These are phyloP conservation scores for Nesometra sesokonis DNA, from an alignment of 35 echinoderm and acorn worm species.

Conservation along the genomic window DNA sequence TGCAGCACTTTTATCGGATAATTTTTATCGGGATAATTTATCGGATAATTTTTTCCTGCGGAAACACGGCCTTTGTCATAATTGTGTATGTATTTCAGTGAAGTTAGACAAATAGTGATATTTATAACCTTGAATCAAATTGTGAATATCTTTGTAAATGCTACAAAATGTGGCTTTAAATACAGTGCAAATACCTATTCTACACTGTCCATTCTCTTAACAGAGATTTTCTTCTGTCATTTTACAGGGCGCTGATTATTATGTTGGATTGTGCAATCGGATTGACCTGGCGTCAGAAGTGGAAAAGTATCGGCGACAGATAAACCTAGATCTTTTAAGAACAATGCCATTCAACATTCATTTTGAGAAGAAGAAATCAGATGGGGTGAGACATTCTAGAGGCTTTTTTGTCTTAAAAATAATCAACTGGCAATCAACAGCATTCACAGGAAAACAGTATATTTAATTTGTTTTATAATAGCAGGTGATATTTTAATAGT, in stretches of 20 bases:
- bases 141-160: neutral
- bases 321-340: constrained; percentile 67
- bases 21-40: too few relatives aligned
- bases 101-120: too few relatives aligned
- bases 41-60: too few relatives aligned
- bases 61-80: too few relatives aligned
- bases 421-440: too few relatives aligned
- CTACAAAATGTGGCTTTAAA: neutral
- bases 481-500: too few relatives aligned
- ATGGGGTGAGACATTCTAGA: constrained; percentile 33
- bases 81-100: too few relatives aligned
- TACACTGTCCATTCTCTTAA: neutral
- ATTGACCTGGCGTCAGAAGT: constrained; percentile 46
- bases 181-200: neutral
- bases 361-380: constrained; percentile 62
- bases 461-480: too few relatives aligned
- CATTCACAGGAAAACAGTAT: too few relatives aligned
- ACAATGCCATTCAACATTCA: constrained; percentile 92
- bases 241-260: constrained; percentile 67
- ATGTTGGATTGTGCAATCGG: constrained; percentile 47
- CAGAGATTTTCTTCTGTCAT: neutral
- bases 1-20: too few relatives aligned
- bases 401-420: too few relatives aligned
- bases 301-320: constrained; percentile 73
- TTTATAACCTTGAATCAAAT: too few relatives aligned